Percentiles rank a stretch among this genome's conserved stretches.
phyloP scores from a whole-genome alignment of 2,113 vertebrate species.

The Melanostigma gelatinosum region DNA sequence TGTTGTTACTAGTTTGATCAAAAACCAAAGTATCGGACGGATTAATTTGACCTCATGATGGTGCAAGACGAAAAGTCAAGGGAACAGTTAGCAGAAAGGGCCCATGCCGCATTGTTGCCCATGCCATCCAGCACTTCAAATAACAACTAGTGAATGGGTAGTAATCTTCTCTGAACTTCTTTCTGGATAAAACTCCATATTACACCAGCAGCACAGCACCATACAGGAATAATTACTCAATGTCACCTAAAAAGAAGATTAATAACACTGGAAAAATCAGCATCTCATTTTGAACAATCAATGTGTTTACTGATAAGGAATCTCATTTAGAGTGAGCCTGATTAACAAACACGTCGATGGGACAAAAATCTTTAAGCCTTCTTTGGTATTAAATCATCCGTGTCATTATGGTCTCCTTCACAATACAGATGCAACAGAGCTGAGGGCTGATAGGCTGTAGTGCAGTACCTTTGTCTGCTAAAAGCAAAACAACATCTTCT shows the following conservation, averaged over 20 bases:
- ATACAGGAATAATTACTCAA: constrained; percentile 32
- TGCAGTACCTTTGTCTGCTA: background rate
- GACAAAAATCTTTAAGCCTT: constrained; percentile 40
- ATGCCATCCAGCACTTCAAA: background rate
- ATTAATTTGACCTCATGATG: background rate
- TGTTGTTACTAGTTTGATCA: background rate
- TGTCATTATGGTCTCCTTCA: constrained; percentile 29
- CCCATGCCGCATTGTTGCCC: background rate
- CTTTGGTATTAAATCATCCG: constrained; percentile 48
- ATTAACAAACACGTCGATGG: constrained; percentile 48
- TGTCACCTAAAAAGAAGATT: constrained; percentile 46
- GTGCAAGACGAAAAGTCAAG: background rate
- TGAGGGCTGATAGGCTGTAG: background rate
- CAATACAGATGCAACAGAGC: background rate
- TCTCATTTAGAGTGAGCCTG: constrained; percentile 52
- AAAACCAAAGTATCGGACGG: background rate
- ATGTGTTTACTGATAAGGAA: constrained; percentile 61
- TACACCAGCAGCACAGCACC: background rate
- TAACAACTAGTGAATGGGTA: background rate
- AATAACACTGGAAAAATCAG: constrained; percentile 49
- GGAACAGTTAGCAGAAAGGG: background rate
- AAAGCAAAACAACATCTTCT: constrained; percentile 9
- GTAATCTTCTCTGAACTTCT: constrained; percentile 8
- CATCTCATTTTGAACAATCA: constrained; percentile 65
- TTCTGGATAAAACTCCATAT: constrained; percentile 22